Evolutionary conservation across 2,888 invertebrate genomes (phyloP).

Genomic region (Entomobrya proxima): DNA sequence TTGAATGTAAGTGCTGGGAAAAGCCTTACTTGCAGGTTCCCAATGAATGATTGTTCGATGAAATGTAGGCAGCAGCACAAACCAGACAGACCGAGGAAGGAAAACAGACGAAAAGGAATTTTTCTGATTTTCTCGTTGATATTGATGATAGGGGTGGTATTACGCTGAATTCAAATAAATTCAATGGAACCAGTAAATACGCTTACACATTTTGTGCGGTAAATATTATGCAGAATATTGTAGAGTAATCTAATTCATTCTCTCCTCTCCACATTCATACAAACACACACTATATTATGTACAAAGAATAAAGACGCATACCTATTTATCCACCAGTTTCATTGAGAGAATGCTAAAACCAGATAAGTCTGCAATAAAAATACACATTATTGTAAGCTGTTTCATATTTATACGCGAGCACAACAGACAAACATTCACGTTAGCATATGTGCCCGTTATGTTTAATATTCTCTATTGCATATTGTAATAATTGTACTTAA

Average conservation of each 20-base stretch:
- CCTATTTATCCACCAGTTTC: too few relatives aligned
- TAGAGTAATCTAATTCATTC: neutral
- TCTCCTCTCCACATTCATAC: neutral
- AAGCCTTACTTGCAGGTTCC: slow-evolving; percentile 63
- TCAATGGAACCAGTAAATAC: slow-evolving; percentile 13
- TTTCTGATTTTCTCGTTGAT: slow-evolving; percentile 19
- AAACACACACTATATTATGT: neutral
- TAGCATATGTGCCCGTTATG: too few relatives aligned
- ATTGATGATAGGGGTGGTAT: slow-evolving; percentile 33
- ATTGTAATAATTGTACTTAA: too few relatives aligned
- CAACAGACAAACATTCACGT: too few relatives aligned
- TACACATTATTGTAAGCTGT: too few relatives aligned
- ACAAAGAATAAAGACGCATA: too few relatives aligned
- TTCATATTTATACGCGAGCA: too few relatives aligned
- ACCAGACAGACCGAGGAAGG: slow-evolving; percentile 49
- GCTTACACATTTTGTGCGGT: neutral
- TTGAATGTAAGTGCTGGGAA: slow-evolving; percentile 66
- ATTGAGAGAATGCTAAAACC: too few relatives aligned
- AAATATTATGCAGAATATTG: neutral
- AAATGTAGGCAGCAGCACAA: slow-evolving; percentile 21
- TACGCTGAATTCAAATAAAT: slow-evolving; percentile 12
- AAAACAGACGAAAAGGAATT: slow-evolving; percentile 55
- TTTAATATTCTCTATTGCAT: too few relatives aligned
- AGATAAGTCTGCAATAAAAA: too few relatives aligned
- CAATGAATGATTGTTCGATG: slow-evolving; percentile 57